These are phyloP conservation scores for Sebastiscus tertius DNA, from an alignment of 2,797 vertebrate genomes.

Conservation along the genomic window DNA sequence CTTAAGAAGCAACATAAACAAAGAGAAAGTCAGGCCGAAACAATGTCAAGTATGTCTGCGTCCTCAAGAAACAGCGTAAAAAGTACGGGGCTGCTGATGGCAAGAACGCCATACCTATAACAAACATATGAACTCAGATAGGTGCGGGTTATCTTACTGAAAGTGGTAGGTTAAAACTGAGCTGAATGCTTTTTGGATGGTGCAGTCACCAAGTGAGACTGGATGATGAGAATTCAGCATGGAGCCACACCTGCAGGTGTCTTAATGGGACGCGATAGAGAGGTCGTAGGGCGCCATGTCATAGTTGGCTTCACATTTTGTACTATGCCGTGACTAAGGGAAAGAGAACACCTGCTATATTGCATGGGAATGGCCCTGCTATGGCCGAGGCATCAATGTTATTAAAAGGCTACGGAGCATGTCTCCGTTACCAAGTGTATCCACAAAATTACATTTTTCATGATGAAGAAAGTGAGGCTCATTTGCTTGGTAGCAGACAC, in stretches of 20 bases:
- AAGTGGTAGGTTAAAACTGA: neutral
- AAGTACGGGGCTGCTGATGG: neutral
- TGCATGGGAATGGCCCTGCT: constrained; percentile 19
- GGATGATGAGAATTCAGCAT: neutral
- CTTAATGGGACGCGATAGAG: neutral
- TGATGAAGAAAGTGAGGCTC: constrained; percentile 32
- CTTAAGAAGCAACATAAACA: constrained; percentile 77
- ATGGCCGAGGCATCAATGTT: constrained; percentile 17
- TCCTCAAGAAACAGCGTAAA: constrained; percentile 67
- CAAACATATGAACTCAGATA: neutral
- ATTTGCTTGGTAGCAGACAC: constrained; percentile 39
- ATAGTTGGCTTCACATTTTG: constrained; percentile 45
- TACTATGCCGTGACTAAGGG: constrained; percentile 24
- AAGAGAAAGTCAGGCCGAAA: constrained; percentile 80
- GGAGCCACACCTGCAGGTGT: constrained; percentile 23
- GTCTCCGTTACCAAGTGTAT: constrained; percentile 45
- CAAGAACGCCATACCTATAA: no score
- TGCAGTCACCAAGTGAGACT: neutral
- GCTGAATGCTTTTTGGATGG: neutral
- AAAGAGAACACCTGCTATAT: constrained; percentile 60
- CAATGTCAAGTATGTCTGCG: constrained; percentile 79
- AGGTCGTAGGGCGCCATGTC: constrained; percentile 25
- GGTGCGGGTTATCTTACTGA: neutral
- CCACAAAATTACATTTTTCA: constrained; percentile 62
- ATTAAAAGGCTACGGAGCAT: constrained; percentile 69